These are phyloP conservation scores for Archips crataeganus DNA, from an alignment of 2,888 invertebrate genomes.

Conservation along the genomic window DNA sequence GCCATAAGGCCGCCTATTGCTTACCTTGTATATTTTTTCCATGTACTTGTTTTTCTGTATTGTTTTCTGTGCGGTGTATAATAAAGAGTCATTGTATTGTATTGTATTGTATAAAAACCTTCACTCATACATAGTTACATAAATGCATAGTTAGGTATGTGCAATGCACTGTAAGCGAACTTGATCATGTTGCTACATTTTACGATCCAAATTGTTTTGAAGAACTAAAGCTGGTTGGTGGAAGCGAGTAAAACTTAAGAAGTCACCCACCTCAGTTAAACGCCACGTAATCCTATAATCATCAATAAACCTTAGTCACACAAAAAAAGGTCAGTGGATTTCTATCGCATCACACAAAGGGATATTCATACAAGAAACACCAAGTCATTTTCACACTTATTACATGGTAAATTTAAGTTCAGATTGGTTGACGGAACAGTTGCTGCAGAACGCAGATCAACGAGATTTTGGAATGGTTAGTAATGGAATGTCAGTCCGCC, in stretches of 20 bases:
- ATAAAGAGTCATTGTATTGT: too few relatives aligned
- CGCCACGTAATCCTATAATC: slow-evolving; percentile 77
- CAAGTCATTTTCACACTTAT: slow-evolving; percentile 36
- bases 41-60: too few relatives aligned
- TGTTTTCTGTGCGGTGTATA: too few relatives aligned
- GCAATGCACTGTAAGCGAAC: too few relatives aligned
- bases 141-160: too few relatives aligned
- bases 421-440: slow-evolving; percentile 54
- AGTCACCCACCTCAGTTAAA: slow-evolving; percentile 46
- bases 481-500: slow-evolving; percentile 71
- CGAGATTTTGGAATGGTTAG: slow-evolving; percentile 71
- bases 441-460: slow-evolving; percentile 70
- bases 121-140: too few relatives aligned
- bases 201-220: background rate
- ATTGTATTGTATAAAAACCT: too few relatives aligned
- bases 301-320: slow-evolving; percentile 79
- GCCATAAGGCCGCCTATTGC: too few relatives aligned
- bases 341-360: slow-evolving; percentile 57
- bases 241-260: background rate
- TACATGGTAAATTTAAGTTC: slow-evolving; percentile 42
- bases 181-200: background rate
- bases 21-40: too few relatives aligned
- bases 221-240: too few relatives aligned
- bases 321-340: slow-evolving; percentile 63
- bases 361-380: slow-evolving; percentile 23